These are phyloP conservation scores for Micrastur ruficollis DNA, from an alignment of 2,797 vertebrate genomes.

Conservation along the genomic window DNA sequence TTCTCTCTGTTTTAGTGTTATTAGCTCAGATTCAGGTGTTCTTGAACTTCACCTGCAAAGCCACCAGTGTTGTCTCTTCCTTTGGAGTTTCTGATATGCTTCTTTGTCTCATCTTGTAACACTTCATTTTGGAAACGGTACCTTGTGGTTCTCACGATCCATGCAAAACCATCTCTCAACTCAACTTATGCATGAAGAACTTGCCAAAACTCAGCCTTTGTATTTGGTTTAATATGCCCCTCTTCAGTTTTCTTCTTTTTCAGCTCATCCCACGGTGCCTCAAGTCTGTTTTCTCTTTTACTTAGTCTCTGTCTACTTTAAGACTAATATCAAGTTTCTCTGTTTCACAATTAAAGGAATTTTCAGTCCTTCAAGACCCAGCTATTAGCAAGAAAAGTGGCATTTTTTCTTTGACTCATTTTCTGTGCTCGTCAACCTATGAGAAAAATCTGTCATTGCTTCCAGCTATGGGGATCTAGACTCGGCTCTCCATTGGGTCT, in stretches of 20 bases:
- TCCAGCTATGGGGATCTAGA: background rate
- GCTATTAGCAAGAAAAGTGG: background rate
- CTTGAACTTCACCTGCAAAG: background rate
- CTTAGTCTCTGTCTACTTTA: background rate
- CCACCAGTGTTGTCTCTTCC: background rate
- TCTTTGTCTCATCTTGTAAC: background rate
- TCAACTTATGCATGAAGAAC: background rate
- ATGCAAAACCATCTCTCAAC: background rate
- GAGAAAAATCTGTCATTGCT: background rate
- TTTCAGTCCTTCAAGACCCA: background rate
- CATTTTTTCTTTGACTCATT: background rate
- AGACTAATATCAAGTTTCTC: background rate
- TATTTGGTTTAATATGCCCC: background rate
- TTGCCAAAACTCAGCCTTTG: background rate
- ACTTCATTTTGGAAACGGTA: background rate
- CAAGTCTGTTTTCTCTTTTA: background rate
- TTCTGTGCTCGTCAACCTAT: background rate
- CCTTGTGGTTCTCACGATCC: background rate
- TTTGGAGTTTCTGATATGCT: background rate
- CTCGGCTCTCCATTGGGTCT: fast-evolving
- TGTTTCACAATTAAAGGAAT: background rate
- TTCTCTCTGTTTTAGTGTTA: background rate
- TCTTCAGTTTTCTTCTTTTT: background rate
- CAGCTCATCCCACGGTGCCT: background rate
- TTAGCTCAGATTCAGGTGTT: background rate